Evolutionary conservation across 2,113 vertebrate genomes (phyloP).

Genomic region (Hoplias malabaricus): DNA sequence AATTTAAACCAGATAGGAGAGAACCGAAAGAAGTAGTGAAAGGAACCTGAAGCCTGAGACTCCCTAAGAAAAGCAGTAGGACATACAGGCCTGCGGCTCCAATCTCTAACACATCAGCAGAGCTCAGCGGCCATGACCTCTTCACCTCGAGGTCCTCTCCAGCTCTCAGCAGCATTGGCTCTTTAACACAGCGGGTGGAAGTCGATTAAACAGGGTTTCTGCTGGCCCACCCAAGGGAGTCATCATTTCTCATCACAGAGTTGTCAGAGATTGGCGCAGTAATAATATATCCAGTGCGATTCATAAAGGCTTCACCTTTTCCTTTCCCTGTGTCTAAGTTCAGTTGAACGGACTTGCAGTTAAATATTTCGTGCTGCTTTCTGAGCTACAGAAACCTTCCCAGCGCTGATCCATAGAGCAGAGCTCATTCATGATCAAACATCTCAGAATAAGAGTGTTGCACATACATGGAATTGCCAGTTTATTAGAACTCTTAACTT

Average conservation of each 20-base stretch:
- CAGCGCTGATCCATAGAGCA: not conserved
- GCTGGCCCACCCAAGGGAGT: not conserved
- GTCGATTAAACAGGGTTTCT: slow-evolving; percentile 29
- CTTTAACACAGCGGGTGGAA: not conserved
- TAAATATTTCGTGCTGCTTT: not conserved
- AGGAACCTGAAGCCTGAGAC: not conserved
- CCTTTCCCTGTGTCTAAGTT: not conserved
- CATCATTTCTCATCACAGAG: not conserved
- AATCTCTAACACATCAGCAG: not conserved
- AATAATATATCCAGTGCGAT: slow-evolving; percentile 38
- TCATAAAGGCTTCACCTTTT: not conserved
- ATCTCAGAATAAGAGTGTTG: not conserved
- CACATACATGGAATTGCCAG: too few relatives aligned
- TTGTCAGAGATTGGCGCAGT: slow-evolving; percentile 29
- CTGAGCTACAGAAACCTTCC: not conserved
- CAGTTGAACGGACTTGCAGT: not conserved
- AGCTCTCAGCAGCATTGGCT: not conserved
- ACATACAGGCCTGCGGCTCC: not conserved
- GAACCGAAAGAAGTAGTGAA: not conserved
- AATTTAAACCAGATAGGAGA: not conserved
- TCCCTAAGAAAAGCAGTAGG: not conserved
- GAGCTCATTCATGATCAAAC: not conserved
- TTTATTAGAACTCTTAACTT: too few relatives aligned
- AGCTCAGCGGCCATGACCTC: slow-evolving; percentile 16
- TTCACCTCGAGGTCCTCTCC: not conserved